These are phyloP conservation scores for Trachelus troglodyta DNA, from an alignment of 2,888 invertebrate species.

Conservation along the genomic window DNA sequence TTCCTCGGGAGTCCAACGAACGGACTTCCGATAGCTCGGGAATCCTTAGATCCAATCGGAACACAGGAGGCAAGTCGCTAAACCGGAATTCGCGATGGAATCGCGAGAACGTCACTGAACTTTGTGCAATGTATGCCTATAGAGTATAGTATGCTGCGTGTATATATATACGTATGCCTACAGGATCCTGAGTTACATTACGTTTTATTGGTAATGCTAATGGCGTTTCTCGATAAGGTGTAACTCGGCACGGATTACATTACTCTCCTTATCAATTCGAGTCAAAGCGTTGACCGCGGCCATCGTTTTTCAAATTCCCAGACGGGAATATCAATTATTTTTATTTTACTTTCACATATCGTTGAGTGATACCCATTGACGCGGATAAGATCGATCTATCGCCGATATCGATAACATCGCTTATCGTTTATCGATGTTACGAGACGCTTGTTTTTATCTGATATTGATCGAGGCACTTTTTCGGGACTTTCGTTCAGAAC, in stretches of 20 bases:
- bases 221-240: slow-evolving; percentile 16
- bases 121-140: background rate
- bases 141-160: background rate
- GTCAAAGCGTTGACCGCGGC: background rate
- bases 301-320: background rate
- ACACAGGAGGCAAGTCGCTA: background rate
- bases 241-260: background rate
- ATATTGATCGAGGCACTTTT: no score
- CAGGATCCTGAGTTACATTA: slow-evolving; percentile 31
- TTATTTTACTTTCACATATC: background rate
- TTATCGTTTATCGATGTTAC: no score
- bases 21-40: background rate
- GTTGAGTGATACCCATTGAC: background rate
- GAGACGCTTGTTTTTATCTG: no score
- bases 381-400: slow-evolving; percentile 29
- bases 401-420: background rate
- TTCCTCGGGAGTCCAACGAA: background rate
- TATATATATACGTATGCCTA: background rate
- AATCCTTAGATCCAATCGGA: background rate
- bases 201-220: slow-evolving; percentile 31
- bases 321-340: background rate
- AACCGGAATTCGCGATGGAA: background rate
- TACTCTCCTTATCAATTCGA: background rate
- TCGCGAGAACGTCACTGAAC: background rate
- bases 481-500: background rate